These are phyloP conservation scores for Stylophora pistillata DNA, from an alignment of 64 coral and sea anemone species.

Conservation along the genomic window DNA sequence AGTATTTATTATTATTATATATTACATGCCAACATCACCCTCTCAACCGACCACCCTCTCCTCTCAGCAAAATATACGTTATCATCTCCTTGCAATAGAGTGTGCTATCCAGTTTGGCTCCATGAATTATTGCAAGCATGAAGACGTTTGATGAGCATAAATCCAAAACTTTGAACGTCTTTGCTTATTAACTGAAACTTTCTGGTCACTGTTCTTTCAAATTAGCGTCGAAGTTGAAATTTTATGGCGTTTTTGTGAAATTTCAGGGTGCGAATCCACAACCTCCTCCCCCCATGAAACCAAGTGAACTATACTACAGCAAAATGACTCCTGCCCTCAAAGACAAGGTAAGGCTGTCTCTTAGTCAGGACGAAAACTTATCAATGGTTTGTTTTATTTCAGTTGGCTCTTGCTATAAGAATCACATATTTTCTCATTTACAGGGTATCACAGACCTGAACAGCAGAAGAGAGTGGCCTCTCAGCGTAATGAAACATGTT, in stretches of 20 bases:
- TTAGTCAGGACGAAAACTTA: background rate
- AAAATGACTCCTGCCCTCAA: conserved; percentile 97
- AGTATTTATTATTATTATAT: too few relatives aligned
- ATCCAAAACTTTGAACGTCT: too few relatives aligned
- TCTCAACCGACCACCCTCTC: too few relatives aligned
- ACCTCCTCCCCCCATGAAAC: conserved; percentile 83
- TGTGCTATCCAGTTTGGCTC: too few relatives aligned
- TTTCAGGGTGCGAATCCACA: conserved; percentile 76
- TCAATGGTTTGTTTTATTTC: too few relatives aligned
- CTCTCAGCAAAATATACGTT: too few relatives aligned
- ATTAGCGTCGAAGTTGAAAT: background rate
- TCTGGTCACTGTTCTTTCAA: too few relatives aligned
- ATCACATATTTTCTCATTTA: background rate
- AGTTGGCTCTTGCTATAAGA: background rate
- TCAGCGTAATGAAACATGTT: conserved; percentile 85
- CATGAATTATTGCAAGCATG: too few relatives aligned
- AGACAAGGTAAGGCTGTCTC: conserved; percentile 71
- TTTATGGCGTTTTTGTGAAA: background rate
- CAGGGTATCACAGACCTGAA: conserved; percentile 83
- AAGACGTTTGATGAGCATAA: too few relatives aligned
- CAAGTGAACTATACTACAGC: conserved; percentile 97
- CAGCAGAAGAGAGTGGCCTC: conserved; percentile 92
- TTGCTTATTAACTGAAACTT: too few relatives aligned
- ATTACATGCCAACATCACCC: too few relatives aligned
- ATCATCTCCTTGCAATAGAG: too few relatives aligned